Conservation (phyloP, 1,140 invertebrate species). For the Nasonia longicornis region DNA sequence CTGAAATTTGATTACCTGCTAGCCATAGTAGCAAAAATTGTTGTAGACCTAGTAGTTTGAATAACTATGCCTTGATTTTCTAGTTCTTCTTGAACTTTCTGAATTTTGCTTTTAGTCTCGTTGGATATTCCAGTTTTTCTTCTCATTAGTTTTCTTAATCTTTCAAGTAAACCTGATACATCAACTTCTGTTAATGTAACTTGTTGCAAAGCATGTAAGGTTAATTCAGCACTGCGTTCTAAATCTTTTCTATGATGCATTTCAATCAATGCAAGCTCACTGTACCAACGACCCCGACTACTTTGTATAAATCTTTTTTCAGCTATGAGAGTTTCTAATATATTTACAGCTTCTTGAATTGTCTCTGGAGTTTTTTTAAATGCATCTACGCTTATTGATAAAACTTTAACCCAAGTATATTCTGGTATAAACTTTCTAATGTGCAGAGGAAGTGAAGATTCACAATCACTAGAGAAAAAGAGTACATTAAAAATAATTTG, state of each 20-base stretch:
- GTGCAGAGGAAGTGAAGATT: slow-evolving; percentile 54
- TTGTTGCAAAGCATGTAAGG: slow-evolving; percentile 50
- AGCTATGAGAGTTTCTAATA: slow-evolving; percentile 54
- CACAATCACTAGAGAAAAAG: slow-evolving; percentile 44
- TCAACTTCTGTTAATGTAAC: slow-evolving; percentile 53
- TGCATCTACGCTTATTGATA: slow-evolving; percentile 56
- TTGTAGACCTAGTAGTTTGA: slow-evolving; percentile 32
- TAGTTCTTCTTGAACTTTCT: slow-evolving; percentile 17
- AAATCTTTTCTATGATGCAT: slow-evolving; percentile 57
- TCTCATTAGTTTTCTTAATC: slow-evolving; percentile 53
- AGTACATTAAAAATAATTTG: slow-evolving; percentile 12
- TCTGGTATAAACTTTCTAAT: slow-evolving; percentile 55
- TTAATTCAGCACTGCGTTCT: slow-evolving; percentile 49
- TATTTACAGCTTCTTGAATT: slow-evolving; percentile 46
- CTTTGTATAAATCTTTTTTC: slow-evolving; percentile 51
- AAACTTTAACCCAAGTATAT: slow-evolving; percentile 60
- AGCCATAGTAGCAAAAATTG: slow-evolving; percentile 48
- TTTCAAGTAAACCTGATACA: slow-evolving; percentile 49
- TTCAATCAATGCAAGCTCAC: slow-evolving; percentile 60
- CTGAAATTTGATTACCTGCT: slow-evolving; percentile 49
- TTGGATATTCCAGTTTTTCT: slow-evolving; percentile 51
- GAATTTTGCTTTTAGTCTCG: slow-evolving; percentile 42
- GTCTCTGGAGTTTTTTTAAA: slow-evolving; percentile 60
- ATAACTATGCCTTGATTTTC: slow-evolving; percentile 16
- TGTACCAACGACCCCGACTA: slow-evolving; percentile 55